These are phyloP conservation scores for Lordiphosa collinella DNA, from an alignment of 1,140 invertebrate genomes.

Conservation along the genomic window DNA sequence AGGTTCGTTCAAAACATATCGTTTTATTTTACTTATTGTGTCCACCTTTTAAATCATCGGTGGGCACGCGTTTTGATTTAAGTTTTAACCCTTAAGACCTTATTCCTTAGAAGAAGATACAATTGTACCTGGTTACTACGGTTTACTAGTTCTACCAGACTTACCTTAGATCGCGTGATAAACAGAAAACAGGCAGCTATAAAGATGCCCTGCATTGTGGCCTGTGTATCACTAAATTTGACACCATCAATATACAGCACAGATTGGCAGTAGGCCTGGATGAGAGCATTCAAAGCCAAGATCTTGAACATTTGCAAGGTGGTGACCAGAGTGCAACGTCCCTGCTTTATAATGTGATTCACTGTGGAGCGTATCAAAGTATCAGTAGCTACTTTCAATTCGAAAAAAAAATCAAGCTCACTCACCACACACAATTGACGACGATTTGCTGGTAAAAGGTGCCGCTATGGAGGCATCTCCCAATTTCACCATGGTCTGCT, in stretches of 20 bases:
- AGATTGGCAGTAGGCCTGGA: constrained; percentile 98
- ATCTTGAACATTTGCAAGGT: constrained; percentile 99
- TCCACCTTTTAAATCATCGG: no score
- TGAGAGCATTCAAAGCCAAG: constrained; percentile 97
- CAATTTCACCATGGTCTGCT: constrained; percentile 93
- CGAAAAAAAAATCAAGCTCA: constrained; percentile 9
- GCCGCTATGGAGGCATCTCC: constrained; percentile 99
- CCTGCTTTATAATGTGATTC: constrained; percentile 99
- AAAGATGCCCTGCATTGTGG: constrained; percentile 96
- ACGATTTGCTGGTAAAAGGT: constrained; percentile 98
- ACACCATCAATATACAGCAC: constrained; percentile 99
- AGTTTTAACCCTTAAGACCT: no score
- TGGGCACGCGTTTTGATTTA: no score
- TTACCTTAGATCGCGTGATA: constrained; percentile 97
- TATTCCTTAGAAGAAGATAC: no score
- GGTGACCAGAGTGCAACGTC: constrained; percentile 98
- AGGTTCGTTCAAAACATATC: no score
- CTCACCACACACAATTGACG: constrained; percentile 93
- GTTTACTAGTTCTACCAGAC: no score
- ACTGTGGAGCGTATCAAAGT: no score
- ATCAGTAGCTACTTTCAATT: no score
- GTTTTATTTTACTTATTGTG: no score
- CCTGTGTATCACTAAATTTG: constrained; percentile 98
- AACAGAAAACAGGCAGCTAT: constrained; percentile 98
- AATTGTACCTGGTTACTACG: no score